These are phyloP conservation scores for Climacteris rufus DNA, from an alignment of 2,113 vertebrate genomes.

Conservation along the genomic window DNA sequence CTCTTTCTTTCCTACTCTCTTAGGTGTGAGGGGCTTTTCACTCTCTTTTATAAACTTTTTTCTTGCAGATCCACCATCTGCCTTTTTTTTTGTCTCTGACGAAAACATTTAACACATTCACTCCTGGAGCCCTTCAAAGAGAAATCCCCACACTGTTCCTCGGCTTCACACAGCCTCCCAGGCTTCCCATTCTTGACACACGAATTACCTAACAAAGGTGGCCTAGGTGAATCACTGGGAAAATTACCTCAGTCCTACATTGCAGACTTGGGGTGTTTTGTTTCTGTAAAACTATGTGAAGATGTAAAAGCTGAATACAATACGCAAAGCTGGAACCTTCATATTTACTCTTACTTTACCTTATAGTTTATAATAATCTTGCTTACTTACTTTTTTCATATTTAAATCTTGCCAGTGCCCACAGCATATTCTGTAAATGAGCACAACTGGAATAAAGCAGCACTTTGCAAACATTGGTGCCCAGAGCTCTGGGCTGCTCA, in stretches of 20 bases:
- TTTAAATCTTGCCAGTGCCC: neutral
- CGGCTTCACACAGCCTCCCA: neutral
- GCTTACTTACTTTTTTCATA: neutral
- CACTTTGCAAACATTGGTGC: neutral
- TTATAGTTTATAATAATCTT: neutral
- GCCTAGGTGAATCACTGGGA: neutral
- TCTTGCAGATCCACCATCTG: neutral
- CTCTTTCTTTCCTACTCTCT: neutral
- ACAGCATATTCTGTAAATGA: neutral
- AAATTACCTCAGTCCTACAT: neutral
- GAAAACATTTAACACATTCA: conserved; percentile 21
- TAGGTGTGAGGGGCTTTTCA: neutral
- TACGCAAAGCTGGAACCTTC: neutral
- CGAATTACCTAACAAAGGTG: neutral
- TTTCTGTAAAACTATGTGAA: neutral
- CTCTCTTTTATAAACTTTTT: neutral
- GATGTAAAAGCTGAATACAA: neutral
- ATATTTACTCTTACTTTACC: neutral
- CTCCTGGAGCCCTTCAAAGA: neutral
- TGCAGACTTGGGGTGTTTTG: neutral
- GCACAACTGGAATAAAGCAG: neutral
- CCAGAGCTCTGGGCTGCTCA: neutral
- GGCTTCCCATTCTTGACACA: neutral
- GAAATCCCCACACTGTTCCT: neutral
- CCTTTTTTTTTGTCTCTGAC: neutral